Evolutionary conservation across 2,888 invertebrate genomes (phyloP), one percentile per base, ranked within the genome.

Genomic region (Physocephala rufipes): DNA sequence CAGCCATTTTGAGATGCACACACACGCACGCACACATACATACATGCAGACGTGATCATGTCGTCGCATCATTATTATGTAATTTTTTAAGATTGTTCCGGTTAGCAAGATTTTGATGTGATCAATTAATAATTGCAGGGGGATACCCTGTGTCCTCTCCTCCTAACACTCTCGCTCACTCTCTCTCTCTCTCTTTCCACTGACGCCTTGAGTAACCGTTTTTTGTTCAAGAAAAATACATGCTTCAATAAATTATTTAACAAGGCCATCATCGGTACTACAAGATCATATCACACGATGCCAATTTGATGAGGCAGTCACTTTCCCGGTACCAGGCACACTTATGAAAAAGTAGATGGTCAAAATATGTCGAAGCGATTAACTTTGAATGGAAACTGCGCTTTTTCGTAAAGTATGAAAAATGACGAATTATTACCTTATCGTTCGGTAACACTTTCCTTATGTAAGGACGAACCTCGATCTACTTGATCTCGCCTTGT

Each of bases 171-270:
- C 26, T 15, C 36, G 26, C 28, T 4, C 30, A 55, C 58, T 3
- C 16, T 26, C 7, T 12, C 59, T 16, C n/a, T 12, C 16, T 53
- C 9, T 53, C 12, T 28, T n/a, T 45, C 4, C 53, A 19, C 36
- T 5, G 24, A 26, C 49, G 47, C 16, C 30, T 51, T 5, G 21
- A 21, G 4, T 30, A 19, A 7, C 13, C 80, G 79, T 79, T 82
- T 4, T 82, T 79, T 82, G 81, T 79, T 79, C 80, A 81, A 77
- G 77, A 78, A 78, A 83, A 82, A 82, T 82, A 83, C 78, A 80
- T 81, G 79, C 82, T 83, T 84, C 82, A 83, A 84, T 83, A 81
- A 84, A 83, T 83, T 84, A 83, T 83, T 83, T 83, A 83, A 83
- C 84, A 82, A 83, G 84, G 82, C 82, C 79, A 71, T 82, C 81